Base-by-base conservation (phyloP, 2,113 vertebrate genomes). In the Nothocercus nigrocapillus region DNA sequence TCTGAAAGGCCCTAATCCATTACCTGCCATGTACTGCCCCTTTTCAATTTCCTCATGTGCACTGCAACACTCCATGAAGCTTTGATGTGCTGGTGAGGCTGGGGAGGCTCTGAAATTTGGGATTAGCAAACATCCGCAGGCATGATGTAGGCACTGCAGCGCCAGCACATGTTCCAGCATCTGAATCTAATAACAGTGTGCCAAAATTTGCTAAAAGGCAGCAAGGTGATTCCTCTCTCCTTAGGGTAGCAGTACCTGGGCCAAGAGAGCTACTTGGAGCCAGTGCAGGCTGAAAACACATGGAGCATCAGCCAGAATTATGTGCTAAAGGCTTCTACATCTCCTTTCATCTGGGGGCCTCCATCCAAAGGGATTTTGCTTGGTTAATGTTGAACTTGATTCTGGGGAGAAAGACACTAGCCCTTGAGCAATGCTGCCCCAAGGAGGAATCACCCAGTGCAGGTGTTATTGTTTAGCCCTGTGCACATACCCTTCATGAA, bases 1-100 rank as follows among this genome's bases (percentile, higher is more conserved):
- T 85, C 76, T 44, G n/a, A 70, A 81, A 93, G 77, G 64, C 77
- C 42, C 85, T 85, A 81, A 94, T 93, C 95, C 93, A 93, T 95
- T 96, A 96, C 93, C 94, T 94, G 88, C 91, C 91, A 59, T 45
- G 72, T 75, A 93, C 89, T 66, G 85, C 58, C 86, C 59, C 5
- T 8, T 78, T 77, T 70, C 79, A 73, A 95, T 90, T 95, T 95
- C 90, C 93, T 92, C 85, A 75, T 92, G 80, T 42, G 78, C 1
- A 2, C 90, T 24, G 54, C 74, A 94, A 56, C 0, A n/a, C 80
- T 95, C 82, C 0, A 1, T 81, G 75, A n/a, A 10, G 38, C 93
- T 96, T 95, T 96, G 96, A 96, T 93, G 90, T 92, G 85, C 76
- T 95, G 84, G 94, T 49, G 62, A 87, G 81, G 66, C 64, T 82